phyloP scores from a whole-genome alignment of 1,140 invertebrate species.

The Bombyx mandarina region DNA sequence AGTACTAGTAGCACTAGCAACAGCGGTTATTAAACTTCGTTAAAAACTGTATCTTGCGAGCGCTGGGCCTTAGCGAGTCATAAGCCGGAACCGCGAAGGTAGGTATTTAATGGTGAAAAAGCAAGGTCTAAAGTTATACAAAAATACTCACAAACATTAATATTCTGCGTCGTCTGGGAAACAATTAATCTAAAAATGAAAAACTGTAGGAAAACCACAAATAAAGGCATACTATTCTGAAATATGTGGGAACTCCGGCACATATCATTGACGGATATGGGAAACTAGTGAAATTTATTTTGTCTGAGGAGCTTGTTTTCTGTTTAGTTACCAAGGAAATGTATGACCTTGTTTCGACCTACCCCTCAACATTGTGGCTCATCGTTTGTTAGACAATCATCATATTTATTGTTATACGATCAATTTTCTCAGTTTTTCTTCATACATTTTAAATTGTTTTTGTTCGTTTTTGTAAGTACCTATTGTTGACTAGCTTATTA shows the following conservation, averaged over 20 bases:
- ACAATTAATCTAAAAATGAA: constrained; percentile 14
- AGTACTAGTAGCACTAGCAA: not conserved
- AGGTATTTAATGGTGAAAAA: not conserved
- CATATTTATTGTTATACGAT: not conserved
- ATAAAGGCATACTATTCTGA: constrained; percentile 6
- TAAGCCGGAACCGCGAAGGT: constrained; percentile 2
- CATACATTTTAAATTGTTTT: too few relatives aligned
- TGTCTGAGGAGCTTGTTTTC: constrained; percentile 9
- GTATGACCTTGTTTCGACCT: constrained; percentile 47
- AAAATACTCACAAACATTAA: constrained; percentile 71
- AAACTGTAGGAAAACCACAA: constrained; percentile 14
- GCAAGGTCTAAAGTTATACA: constrained; percentile 1
- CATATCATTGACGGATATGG: not conserved
- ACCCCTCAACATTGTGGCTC: constrained; percentile 15
- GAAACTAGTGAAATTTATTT: too few relatives aligned
- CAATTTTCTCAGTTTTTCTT: too few relatives aligned
- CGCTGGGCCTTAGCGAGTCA: constrained; percentile 7
- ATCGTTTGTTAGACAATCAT: not conserved
- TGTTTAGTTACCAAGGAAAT: constrained; percentile 51
- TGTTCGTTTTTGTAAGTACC: too few relatives aligned
- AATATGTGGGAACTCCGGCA: not conserved
- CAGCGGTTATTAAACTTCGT: constrained; percentile 8
- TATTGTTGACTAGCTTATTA: too few relatives aligned
- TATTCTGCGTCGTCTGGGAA: constrained; percentile 73
- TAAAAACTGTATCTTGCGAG: constrained; percentile 6